Evolutionary conservation across 2,113 vertebrate genomes (phyloP).

Genomic region (Rana temporaria): DNA sequence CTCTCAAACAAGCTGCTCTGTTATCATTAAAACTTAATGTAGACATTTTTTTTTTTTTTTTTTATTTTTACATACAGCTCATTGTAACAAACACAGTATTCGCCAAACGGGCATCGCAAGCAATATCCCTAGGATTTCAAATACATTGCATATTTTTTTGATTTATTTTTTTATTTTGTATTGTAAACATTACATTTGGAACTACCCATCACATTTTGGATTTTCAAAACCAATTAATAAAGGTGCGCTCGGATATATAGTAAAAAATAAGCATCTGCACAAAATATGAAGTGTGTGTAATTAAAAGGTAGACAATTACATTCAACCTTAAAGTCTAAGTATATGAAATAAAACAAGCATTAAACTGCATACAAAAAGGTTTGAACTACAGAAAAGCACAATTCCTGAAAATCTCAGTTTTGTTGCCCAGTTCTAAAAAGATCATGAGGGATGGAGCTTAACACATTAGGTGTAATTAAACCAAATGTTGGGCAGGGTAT

Average conservation of each 20-base stretch:
- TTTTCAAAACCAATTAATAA: background rate
- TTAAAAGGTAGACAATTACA: background rate
- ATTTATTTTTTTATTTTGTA: slow-evolving; percentile 24
- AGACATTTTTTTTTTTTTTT: slow-evolving; percentile 3
- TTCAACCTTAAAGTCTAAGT: background rate
- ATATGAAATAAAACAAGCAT: too few relatives aligned
- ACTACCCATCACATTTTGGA: slow-evolving; percentile 26
- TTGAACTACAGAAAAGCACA: too few relatives aligned
- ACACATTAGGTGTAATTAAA: too few relatives aligned
- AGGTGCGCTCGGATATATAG: background rate
- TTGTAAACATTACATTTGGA: slow-evolving; percentile 45
- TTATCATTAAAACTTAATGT: slow-evolving; percentile 14
- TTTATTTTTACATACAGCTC: background rate
- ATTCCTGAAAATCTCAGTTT: too few relatives aligned
- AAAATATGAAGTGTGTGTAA: background rate
- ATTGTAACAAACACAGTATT: slow-evolving; percentile 24
- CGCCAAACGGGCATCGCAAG: background rate
- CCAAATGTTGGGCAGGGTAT: too few relatives aligned
- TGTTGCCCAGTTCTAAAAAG: too few relatives aligned
- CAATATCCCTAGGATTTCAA: background rate
- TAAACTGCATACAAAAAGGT: too few relatives aligned
- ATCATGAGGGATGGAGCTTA: too few relatives aligned
- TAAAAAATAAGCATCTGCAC: background rate
- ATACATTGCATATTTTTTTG: slow-evolving; percentile 50
- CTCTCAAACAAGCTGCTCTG: slow-evolving; percentile 28